Evolutionary conservation across 30 jellyfish, hydroid and myxozoan species (phyloP), one percentile per base, ranked within the genome.

Genomic region (Clytia hemisphaerica): DNA sequence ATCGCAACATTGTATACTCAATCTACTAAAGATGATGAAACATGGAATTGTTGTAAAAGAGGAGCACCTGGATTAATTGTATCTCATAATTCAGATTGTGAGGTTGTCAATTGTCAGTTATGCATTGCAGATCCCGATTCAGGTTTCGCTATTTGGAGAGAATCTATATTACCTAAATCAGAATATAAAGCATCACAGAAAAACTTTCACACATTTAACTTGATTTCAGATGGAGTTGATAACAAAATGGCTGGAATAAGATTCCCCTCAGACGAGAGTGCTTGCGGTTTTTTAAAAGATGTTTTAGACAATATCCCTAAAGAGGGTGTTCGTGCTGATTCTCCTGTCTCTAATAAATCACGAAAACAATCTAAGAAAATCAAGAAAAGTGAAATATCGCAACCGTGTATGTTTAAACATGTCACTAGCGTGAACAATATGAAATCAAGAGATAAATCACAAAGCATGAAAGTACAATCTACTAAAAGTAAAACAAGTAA

Each of bases 111-210:
- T 24, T 48, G 59, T 61, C 85, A 85, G 74, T 58, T 85, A 16
- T 85, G 94, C 66, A 58, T 85, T 4, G 96, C 88, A 4, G 96
- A 85, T 55, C 67, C 94, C 35, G 45, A 47, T 4, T 79, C 93
- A 40, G 94, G 96, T n/a, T 85, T 85, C 58, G 96, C 93, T 3
- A 61, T 78, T 9, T 85, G 96, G 96, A 53, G 94, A 54, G 96
- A 85, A 73, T 71, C 61, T 61, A 22, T 85, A 19, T 58, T 79
- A 4, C 85, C 72, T 38, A 38, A 33, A 2, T 85, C 96, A 1
- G 81, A 85, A 2, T 85, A 85, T 61, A 78, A 73, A 72, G 59
- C 93, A 49, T 40, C 92, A 40, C 94, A 85, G 57, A 62, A 82
- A 45, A 78, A 85, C 44, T 85, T 85, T 38, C 96, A 85, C 45